Conservation (phyloP, 1,140 invertebrate genomes). For the Rhynchophorus ferrugineus region DNA sequence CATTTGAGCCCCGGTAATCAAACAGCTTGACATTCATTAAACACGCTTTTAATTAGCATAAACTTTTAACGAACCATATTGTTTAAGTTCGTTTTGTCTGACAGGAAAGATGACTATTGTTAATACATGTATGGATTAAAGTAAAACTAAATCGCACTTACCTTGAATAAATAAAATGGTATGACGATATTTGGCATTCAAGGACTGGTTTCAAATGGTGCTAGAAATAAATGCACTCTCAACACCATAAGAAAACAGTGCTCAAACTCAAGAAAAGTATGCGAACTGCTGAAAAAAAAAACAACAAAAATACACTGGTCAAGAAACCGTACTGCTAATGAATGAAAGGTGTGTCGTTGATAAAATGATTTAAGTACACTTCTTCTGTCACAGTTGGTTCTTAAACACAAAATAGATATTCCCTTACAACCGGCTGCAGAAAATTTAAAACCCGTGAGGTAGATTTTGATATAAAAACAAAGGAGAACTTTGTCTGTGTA, state of each 20-base stretch:
- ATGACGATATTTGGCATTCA: constrained; percentile 26
- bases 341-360: constrained; percentile 10
- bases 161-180: too few relatives aligned
- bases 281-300: not conserved
- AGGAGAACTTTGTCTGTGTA: constrained; percentile 9
- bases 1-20: too few relatives aligned
- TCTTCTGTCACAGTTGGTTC: constrained; percentile 27
- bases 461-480: constrained; percentile 16
- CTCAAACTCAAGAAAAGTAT: constrained; percentile 23
- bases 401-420: constrained; percentile 30
- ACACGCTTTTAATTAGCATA: too few relatives aligned
- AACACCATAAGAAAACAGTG: constrained; percentile 42
- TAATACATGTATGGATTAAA: too few relatives aligned
- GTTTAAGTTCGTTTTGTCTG: too few relatives aligned
- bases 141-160: too few relatives aligned
- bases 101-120: too few relatives aligned
- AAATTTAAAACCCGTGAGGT: constrained; percentile 25
- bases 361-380: constrained; percentile 26
- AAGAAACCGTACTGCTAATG: not conserved
- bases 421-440: constrained; percentile 27
- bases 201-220: constrained; percentile 41
- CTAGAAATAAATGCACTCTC: constrained; percentile 27
- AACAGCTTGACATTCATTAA: too few relatives aligned
- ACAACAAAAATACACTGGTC: not conserved
- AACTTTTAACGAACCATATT: too few relatives aligned